Conservation (phyloP, 2,888 invertebrate species). For the Eupeodes latifasciatus region DNA sequence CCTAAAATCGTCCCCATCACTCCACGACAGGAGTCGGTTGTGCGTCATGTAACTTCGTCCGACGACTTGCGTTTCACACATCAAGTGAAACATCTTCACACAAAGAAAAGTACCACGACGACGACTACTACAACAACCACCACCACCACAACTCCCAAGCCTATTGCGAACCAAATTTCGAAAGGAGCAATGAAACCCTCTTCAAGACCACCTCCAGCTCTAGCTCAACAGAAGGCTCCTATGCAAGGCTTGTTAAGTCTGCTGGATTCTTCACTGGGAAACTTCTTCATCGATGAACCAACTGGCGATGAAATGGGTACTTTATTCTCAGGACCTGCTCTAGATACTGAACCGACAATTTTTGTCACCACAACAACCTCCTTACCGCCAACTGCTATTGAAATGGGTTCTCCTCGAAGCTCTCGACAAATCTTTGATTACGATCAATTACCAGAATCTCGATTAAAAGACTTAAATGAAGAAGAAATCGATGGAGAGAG, state of each 20-base stretch:
- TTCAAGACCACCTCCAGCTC: conserved; percentile 39
- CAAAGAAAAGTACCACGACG: conserved; percentile 79
- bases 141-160: conserved; percentile 70
- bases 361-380: conserved; percentile 75
- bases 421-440: conserved; percentile 83
- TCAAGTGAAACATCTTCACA: conserved; percentile 83
- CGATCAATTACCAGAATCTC: conserved; percentile 83
- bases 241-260: conserved; percentile 82
- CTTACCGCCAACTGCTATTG: conserved; percentile 57
- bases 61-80: conserved; percentile 79
- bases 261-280: conserved; percentile 81
- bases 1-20: conserved; percentile 84
- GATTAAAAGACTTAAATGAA: conserved; percentile 75
- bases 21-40: conserved; percentile 82
- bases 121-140: conserved; percentile 72
- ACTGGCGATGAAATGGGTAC: conserved; percentile 57
- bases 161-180: conserved; percentile 30
- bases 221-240: conserved; percentile 49
- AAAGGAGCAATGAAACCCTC: conserved; percentile 46
- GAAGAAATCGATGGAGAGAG: conserved; percentile 55
- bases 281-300: conserved; percentile 81
- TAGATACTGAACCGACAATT: conserved; percentile 61
- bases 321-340: conserved; percentile 46
- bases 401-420: conserved; percentile 78
- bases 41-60: conserved; percentile 80